Evolutionary conservation across 1,140 invertebrate species (phyloP), one percentile per base, ranked within the genome.

Genomic region (Notospermus geniculatus): DNA sequence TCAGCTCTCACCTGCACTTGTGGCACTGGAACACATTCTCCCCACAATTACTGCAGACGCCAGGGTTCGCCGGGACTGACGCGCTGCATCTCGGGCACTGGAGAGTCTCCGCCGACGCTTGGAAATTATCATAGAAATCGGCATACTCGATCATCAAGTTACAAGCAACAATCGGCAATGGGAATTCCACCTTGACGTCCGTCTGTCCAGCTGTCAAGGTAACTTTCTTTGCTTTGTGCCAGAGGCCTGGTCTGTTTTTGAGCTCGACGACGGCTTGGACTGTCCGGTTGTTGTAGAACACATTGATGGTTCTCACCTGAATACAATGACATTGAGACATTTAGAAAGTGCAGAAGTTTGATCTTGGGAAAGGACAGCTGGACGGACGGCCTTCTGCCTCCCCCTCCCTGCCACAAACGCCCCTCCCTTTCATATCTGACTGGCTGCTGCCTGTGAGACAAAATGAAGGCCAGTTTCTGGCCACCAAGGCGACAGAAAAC

Each of bases 61-160:
- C 96, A 0, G 96, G 95, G 83, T 96, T 96, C 0, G 96, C 92
- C 0, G 94, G 93, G 0, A 99, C 81, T 2, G 92, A 93, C 5
- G 95, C 93, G 63, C 92, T 95, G 77, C 95, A 98, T 4, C 95
- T 86, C 0, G 95, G 95, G 79, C 95, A 98, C 77, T 97, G 95
- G 11, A 98, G 82, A 5, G 92, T 97, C 82, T 97, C 95, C 5
- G 74, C 68, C 22, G 78, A 77, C 9, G 80, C 76, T 63, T 58
- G 91, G 87, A 67, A 87, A 78, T 89, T 95, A 74, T 99, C 96
- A 75, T 96, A 97, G 79, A 99, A 98, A 74, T 98, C 95, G 0
- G 92, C 90, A 82, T 97, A 98, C 77, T 99, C 95, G 74, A 99
- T 92, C 93, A 98, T 98, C n/a, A 99, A 82, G 82, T 98, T 98